Conservation (phyloP, 2,113 vertebrate genomes). For the Aegithalos caudatus region DNA sequence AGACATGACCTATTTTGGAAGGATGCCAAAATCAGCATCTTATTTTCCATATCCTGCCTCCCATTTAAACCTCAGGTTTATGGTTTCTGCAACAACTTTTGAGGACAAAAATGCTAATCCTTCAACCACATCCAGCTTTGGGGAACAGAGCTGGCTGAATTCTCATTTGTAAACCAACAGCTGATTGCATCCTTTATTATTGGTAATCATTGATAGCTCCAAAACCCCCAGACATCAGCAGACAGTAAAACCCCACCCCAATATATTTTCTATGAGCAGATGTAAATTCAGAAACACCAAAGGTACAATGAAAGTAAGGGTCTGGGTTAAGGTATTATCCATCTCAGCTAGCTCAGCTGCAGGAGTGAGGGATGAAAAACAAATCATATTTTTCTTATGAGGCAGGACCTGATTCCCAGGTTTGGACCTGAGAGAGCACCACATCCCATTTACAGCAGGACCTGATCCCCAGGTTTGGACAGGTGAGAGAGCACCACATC, state of each 20-base stretch:
- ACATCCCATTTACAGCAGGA: not conserved
- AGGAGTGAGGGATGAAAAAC: not conserved
- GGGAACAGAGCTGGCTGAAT: not conserved
- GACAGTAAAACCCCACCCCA: not conserved
- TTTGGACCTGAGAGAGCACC: not conserved
- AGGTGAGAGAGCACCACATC: not conserved
- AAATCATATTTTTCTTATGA: fast-evolving
- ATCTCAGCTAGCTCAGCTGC: not conserved
- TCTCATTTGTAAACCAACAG: not conserved
- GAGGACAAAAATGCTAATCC: not conserved
- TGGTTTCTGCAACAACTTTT: not conserved
- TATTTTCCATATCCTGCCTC: not conserved
- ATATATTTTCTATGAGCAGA: not conserved
- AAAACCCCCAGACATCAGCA: fast-evolving
- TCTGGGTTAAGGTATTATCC: not conserved
- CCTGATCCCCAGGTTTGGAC: not conserved
- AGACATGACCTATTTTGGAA: not conserved
- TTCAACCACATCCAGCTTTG: not conserved
- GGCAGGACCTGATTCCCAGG: not conserved
- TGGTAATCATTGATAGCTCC: not conserved
- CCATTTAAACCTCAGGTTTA: not conserved
- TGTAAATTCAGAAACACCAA: not conserved
- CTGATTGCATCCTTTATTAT: not conserved
- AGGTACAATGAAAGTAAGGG: too few relatives aligned
- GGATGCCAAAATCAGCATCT: not conserved